Conservation (phyloP, 2,113 vertebrate species). For the Grammomys dolichurus region DNA sequence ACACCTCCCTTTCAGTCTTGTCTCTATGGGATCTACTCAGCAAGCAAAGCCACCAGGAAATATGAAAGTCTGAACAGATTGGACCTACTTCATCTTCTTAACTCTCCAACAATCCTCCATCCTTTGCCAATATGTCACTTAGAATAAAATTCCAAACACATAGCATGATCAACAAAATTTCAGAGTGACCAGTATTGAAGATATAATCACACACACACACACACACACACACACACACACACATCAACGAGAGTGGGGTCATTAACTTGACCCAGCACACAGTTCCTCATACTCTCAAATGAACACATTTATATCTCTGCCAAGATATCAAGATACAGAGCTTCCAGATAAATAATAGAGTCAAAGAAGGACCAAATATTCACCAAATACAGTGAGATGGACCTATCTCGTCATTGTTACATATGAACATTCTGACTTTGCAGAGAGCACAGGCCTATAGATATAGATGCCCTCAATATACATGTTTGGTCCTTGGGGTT, state of each 20-base stretch:
- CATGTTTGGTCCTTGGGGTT: background rate
- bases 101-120: background rate
- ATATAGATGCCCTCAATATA: background rate
- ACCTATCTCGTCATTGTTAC: background rate
- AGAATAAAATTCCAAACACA: conserved; percentile 35
- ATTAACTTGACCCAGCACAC: background rate
- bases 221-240: too few species aligned
- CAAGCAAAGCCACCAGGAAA: background rate
- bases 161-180: background rate
- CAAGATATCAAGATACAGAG: background rate
- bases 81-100: background rate
- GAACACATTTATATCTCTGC: background rate
- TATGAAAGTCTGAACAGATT: background rate
- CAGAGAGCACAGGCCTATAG: background rate
- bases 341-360: background rate
- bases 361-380: background rate
- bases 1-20: background rate
- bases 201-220: background rate
- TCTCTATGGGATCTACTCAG: background rate
- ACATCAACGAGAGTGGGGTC: background rate
- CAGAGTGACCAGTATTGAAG: background rate
- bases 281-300: background rate
- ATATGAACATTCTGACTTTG: background rate
- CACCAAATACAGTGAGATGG: background rate
- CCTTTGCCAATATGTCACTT: background rate